These are phyloP conservation scores for Masticophis lateralis DNA, from an alignment of 2,797 vertebrate genomes.

Conservation along the genomic window DNA sequence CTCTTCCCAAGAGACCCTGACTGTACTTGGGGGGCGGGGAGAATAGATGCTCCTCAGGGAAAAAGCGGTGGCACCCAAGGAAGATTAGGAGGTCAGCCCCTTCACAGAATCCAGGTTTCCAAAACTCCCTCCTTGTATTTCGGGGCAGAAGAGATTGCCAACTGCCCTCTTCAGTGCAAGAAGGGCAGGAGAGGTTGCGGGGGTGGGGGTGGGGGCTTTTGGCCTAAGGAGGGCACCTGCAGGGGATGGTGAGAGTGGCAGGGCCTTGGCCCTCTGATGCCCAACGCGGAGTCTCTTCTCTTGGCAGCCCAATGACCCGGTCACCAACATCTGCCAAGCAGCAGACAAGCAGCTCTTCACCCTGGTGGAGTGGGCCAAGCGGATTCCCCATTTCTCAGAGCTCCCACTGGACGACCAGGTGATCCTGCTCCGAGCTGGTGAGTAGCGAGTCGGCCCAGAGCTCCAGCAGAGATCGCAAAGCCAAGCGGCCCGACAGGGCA, in stretches of 20 bases:
- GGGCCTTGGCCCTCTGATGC: background rate
- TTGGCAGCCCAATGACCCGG: conserved; percentile 89
- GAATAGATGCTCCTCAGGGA: background rate
- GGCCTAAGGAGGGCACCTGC: background rate
- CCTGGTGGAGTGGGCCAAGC: conserved; percentile 98
- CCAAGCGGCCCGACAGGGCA: background rate
- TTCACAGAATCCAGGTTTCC: background rate
- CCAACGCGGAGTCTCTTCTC: background rate
- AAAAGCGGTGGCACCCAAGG: background rate
- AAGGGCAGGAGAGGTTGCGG: background rate
- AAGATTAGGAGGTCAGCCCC: background rate
- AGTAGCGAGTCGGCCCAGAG: background rate
- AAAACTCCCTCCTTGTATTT: background rate
- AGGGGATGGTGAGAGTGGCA: background rate
- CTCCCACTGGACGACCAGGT: conserved; percentile 97
- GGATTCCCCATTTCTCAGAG: conserved; percentile 96
- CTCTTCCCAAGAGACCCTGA: background rate
- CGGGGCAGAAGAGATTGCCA: background rate
- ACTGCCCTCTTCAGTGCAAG: background rate
- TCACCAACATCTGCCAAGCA: conserved; percentile 98
- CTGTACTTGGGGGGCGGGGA: too few species aligned
- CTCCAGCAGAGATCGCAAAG: background rate
- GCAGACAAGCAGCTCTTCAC: conserved; percentile 99
- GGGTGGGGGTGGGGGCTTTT: background rate
- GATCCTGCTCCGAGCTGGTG: conserved; percentile 94